These are phyloP conservation scores for Brachionichthys hirsutus DNA, from an alignment of 2,113 vertebrate species.

Conservation along the genomic window DNA sequence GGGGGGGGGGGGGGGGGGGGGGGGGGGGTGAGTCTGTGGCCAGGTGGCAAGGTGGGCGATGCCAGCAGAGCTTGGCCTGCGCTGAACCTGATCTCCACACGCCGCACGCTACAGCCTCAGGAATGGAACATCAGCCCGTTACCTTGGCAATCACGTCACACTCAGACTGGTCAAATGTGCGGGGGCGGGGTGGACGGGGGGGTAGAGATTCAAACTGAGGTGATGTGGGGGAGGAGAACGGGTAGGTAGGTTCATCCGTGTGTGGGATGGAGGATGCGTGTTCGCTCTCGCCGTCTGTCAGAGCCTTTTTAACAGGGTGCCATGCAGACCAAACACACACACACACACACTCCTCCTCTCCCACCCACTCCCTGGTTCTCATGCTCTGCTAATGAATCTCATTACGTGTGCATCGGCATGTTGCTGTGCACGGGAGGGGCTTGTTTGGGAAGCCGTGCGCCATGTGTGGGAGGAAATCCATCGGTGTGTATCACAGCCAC, in stretches of 20 bases:
- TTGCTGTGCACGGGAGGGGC: slow-evolving; percentile 57
- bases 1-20: no score
- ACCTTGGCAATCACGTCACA: slow-evolving; percentile 76
- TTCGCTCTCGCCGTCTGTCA: slow-evolving; percentile 67
- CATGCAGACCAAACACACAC: slow-evolving; percentile 61
- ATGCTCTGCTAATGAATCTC: slow-evolving; percentile 68
- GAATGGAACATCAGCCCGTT: slow-evolving; percentile 74
- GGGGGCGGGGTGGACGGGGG: slow-evolving; percentile 8
- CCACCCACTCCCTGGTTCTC: slow-evolving; percentile 71
- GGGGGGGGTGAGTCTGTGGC: slow-evolving; percentile 41
- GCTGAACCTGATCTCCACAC: slow-evolving; percentile 51
- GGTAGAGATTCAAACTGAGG: slow-evolving; percentile 37
- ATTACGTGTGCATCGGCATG: slow-evolving; percentile 70
- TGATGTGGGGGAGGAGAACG: slow-evolving; percentile 32
- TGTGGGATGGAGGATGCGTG: slow-evolving; percentile 59
- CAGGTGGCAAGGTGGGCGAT: slow-evolving; percentile 57
- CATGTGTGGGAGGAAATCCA: slow-evolving; percentile 55
- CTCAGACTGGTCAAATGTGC: slow-evolving; percentile 58
- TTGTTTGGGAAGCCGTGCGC: slow-evolving; percentile 58
- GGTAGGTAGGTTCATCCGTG: slow-evolving; percentile 19
- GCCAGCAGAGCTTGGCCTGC: slow-evolving; percentile 59
- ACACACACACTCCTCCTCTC: slow-evolving; percentile 28
- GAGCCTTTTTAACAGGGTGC: slow-evolving; percentile 56
- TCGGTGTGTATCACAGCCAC: slow-evolving; percentile 47
- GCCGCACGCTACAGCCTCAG: slow-evolving; percentile 65